These are phyloP conservation scores for Scomber scombrus DNA, from an alignment of 2,113 vertebrate genomes.

Conservation along the genomic window DNA sequence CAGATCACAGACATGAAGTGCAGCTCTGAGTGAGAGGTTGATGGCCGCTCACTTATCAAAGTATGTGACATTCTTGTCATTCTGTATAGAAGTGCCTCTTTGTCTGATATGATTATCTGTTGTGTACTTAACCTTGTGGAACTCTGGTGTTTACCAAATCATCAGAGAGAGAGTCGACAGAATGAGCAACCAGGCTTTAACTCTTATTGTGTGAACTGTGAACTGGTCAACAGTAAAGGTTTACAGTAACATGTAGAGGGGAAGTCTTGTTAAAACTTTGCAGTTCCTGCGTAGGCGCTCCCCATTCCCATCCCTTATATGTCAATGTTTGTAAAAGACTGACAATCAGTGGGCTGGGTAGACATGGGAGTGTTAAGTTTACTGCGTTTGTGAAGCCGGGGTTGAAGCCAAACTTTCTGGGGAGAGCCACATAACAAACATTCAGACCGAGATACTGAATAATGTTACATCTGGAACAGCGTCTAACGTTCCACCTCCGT, in stretches of 20 bases:
- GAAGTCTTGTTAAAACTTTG: constrained; percentile 39
- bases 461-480: constrained; percentile 47
- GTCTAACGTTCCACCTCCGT: constrained; percentile 47
- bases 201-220: not conserved
- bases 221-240: not conserved
- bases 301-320: constrained; percentile 75
- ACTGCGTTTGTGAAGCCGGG: constrained; percentile 53
- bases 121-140: not conserved
- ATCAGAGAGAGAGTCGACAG: not conserved
- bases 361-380: constrained; percentile 68
- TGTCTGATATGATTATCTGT: constrained; percentile 15
- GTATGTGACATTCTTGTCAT: constrained; percentile 5
- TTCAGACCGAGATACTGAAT: constrained; percentile 44
- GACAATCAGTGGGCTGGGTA: constrained; percentile 55
- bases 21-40: constrained; percentile 8
- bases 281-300: constrained; percentile 32
- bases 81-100: constrained; percentile 30
- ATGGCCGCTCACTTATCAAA: not conserved
- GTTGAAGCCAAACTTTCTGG: constrained; percentile 42
- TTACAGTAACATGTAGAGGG: constrained; percentile 4
- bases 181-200: not conserved
- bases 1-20: constrained; percentile 35
- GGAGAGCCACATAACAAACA: constrained; percentile 49
- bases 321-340: constrained; percentile 82
- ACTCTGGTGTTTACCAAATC: not conserved